These are phyloP conservation scores for Illadopsis cleaveri DNA, from an alignment of 2,113 vertebrate genomes.

Conservation along the genomic window DNA sequence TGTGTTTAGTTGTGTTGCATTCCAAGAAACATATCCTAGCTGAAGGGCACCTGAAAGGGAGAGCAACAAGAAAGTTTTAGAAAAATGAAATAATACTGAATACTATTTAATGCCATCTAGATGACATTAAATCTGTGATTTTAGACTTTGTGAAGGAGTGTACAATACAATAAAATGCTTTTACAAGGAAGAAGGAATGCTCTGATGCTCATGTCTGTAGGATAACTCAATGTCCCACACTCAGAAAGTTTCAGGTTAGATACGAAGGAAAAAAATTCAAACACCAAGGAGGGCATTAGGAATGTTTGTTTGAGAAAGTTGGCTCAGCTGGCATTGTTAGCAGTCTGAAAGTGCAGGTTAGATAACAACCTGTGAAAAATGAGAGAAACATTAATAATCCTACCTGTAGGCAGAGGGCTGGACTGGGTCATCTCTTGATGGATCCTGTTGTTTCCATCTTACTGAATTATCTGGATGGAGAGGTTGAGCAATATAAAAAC, in stretches of 20 bases:
- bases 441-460: not conserved
- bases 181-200: not conserved
- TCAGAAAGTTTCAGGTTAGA: not conserved
- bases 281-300: not conserved
- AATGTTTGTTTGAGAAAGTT: not conserved
- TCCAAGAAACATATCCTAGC: accelerated
- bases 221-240: not conserved
- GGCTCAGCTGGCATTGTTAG: not conserved
- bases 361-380: not conserved
- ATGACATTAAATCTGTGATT: not conserved
- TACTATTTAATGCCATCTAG: not conserved
- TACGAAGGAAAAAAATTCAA: not conserved
- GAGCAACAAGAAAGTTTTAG: not conserved
- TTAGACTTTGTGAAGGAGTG: not conserved
- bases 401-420: not conserved
- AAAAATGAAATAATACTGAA: not conserved
- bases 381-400: not conserved
- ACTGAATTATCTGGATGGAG: not conserved
- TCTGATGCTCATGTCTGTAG: not conserved
- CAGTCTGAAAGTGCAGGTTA: not conserved
- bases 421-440: not conserved
- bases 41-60: not conserved
- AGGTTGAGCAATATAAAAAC: not conserved
- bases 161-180: not conserved
- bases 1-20: not conserved